Conservation (phyloP, 2,113 vertebrate species). For the Hippopotamus amphibius region DNA sequence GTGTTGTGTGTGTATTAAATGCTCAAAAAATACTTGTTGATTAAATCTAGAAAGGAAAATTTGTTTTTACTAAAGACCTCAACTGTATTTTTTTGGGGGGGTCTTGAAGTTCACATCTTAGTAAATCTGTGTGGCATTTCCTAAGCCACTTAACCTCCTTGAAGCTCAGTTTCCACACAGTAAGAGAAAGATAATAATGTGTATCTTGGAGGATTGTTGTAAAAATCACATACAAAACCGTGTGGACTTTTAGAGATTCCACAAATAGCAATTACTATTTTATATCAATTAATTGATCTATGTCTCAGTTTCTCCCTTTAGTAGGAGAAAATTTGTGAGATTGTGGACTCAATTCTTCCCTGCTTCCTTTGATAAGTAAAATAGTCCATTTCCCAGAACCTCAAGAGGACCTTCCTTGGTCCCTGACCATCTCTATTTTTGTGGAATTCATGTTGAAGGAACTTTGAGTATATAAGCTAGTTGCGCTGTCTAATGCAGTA, state of each 20-base stretch:
- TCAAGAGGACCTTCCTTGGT: background rate
- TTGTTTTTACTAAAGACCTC: background rate
- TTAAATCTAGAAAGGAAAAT: background rate
- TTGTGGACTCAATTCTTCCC: background rate
- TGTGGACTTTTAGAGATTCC: background rate
- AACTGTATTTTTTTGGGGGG: background rate
- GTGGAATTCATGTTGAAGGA: background rate
- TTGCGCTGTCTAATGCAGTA: background rate
- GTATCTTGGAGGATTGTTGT: background rate
- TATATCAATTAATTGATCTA: background rate
- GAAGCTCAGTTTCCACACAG: background rate
- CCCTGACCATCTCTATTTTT: background rate
- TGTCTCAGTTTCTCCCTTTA: background rate
- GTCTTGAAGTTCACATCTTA: conserved; percentile 31
- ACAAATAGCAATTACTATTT: background rate
- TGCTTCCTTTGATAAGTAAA: background rate
- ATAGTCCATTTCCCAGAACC: background rate
- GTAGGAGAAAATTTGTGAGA: background rate
- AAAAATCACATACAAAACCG: background rate
- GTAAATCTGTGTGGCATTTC: background rate
- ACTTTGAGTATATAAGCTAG: background rate
- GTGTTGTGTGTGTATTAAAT: background rate
- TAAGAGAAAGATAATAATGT: background rate
- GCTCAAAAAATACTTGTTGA: background rate
- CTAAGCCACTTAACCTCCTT: background rate